Percentiles rank a stretch among this genome's conserved stretches.
phyloP scores from a whole-genome alignment of 2,888 invertebrate species.

The Pheosia gnoma region DNA sequence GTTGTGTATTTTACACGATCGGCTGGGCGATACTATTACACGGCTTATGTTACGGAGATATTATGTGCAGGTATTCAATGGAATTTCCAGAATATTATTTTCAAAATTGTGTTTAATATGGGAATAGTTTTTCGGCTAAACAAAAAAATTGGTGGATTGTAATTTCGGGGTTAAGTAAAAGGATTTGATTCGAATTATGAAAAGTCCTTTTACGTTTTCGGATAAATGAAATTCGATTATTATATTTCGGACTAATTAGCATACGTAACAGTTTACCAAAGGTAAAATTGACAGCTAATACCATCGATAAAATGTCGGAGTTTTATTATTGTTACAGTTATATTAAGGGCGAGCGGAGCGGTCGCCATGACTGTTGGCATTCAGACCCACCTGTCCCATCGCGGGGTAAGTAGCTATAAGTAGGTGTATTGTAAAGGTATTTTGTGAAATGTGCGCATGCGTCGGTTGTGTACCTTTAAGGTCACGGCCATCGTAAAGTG shows the following conservation, averaged over 20 bases:
- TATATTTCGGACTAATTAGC: no score
- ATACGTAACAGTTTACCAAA: no score
- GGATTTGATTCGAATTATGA: no score
- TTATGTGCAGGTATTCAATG: neutral
- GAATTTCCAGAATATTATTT: neutral
- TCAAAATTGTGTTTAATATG: no score
- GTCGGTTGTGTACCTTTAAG: conserved; percentile 2
- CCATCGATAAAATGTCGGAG: no score
- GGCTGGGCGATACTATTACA: neutral
- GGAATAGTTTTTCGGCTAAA: no score
- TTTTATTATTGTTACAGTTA: no score
- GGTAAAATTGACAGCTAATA: no score
- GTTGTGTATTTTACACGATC: neutral
- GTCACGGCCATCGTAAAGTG: neutral
- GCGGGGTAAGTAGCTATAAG: conserved; percentile 6
- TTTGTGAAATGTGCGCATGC: neutral
- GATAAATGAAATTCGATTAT: no score
- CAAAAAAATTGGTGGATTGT: no score
- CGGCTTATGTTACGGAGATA: neutral
- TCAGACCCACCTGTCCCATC: conserved; percentile 36
- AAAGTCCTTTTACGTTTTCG: no score
- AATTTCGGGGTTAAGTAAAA: no score
- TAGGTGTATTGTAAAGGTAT: neutral
- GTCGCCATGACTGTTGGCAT: conserved; percentile 45
- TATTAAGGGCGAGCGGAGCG: neutral